Conservation (phyloP, 2,888 invertebrate species). For the Tridacna crocea region DNA sequence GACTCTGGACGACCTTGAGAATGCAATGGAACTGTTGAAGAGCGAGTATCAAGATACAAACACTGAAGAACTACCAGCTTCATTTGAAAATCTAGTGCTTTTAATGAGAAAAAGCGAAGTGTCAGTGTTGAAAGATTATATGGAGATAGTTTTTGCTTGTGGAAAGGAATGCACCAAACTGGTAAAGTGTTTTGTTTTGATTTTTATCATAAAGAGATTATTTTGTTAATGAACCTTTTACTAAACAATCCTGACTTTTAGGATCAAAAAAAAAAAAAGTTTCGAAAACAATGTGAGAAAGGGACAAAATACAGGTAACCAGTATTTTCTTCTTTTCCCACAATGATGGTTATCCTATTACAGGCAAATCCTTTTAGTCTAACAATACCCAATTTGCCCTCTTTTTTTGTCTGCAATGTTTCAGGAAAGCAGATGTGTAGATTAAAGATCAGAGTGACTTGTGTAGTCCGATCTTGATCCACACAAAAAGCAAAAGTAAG, state of each 20-base stretch:
- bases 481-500: too few species aligned
- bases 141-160: conserved; percentile 47
- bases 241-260: background rate
- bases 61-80: conserved; percentile 34
- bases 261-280: background rate
- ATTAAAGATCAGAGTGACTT: too few species aligned
- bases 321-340: background rate
- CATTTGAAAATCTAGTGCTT: conserved; percentile 48
- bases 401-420: too few species aligned
- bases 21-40: conserved; percentile 18
- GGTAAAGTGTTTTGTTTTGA: background rate
- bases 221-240: background rate
- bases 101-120: conserved; percentile 35
- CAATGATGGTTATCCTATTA: background rate
- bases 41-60: conserved; percentile 9
- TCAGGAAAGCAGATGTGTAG: too few species aligned
- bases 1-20: conserved; percentile 22
- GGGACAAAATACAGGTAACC: background rate
- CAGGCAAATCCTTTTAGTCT: background rate
- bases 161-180: conserved; percentile 24
- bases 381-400: too few species aligned
- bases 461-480: too few species aligned
- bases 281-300: background rate
- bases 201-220: too few species aligned
- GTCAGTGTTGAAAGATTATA: conserved; percentile 27